Base-by-base conservation (phyloP, 2,113 vertebrate species). In the Thalassoma bifasciatum region DNA sequence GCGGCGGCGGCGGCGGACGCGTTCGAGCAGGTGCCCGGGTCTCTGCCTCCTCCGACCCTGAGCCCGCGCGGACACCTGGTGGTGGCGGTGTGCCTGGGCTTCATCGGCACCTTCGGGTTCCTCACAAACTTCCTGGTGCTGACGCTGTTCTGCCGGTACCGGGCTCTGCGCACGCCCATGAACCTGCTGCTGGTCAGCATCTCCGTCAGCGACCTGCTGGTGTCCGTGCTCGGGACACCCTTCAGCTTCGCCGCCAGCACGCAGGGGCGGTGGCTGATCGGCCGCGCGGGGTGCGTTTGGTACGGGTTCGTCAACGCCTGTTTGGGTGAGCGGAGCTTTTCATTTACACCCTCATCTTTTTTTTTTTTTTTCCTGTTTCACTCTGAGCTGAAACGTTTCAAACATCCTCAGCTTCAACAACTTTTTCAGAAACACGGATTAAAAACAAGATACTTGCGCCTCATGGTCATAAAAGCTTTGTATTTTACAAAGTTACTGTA, bases 121-220 rank as follows among this genome's bases (percentile, higher is more conserved):
- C 82, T 93, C 79, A 92, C 84, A 26, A 94, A 94, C 91, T 71
- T 92, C 51, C 58, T 92, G 62, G 93, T 94, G 44, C 85, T 95
- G 30, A 65, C 91, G 62, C 88, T 96, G 68, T 95, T 96, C 88
- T 92, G 89, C 77, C 89, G 93, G 10, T 94, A 91, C 92, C 92
- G 86, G 64, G 75, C 82, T 19, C 88, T 95, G 86, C 93, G 94
- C 66, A 95, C 95, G 26, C 95, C 95, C 69, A 94, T 95, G 82
- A 95, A 95, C 92, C 89, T 92, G 22, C 85, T 95, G 71, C 93
- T 95, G 73, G 91, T 94, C 77, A 95, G 94, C 91, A 95, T 95
- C 81, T 92, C 93, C 0, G 40, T 90, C 22, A 95, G 95, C 69
- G 95, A 95, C 88, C 84, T 95, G 85, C 91, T 94, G 86, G 95